A percentile compares a stretch with the other conserved stretches of the same genome.
Conservation (phyloP, 1,140 invertebrate genomes). For the Plodia interpunctella region DNA sequence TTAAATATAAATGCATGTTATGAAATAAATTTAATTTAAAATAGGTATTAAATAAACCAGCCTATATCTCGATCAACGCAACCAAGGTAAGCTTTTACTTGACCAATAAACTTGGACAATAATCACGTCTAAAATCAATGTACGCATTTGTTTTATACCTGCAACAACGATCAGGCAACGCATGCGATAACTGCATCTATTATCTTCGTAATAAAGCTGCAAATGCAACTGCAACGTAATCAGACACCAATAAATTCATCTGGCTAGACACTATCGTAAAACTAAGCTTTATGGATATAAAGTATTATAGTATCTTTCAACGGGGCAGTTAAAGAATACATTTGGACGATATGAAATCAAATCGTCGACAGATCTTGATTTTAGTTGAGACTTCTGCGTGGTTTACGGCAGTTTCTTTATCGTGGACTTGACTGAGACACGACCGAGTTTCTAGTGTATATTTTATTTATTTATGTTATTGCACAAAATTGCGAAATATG, state of each 20-base stretch:
- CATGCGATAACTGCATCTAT: constrained; percentile 18
- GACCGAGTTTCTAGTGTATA: too few species aligned
- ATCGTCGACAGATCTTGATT: not conserved
- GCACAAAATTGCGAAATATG: too few species aligned
- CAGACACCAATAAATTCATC: constrained; percentile 34
- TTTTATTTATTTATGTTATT: too few species aligned
- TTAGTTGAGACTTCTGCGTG: not conserved
- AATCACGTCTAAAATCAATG: constrained; percentile 1
- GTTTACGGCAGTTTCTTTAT: too few species aligned
- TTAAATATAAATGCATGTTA: too few species aligned
- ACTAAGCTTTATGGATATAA: constrained; percentile 37
- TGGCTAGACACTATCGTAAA: constrained; percentile 48
- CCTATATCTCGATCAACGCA: not conserved
- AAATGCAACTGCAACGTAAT: constrained; percentile 20
- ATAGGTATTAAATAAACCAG: too few species aligned
- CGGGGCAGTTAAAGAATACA: constrained; percentile 24
- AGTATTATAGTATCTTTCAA: constrained; percentile 39
- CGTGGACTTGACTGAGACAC: too few species aligned
- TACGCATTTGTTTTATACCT: not conserved
- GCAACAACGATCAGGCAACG: not conserved
- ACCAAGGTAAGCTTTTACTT: not conserved
- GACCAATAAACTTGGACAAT: constrained; percentile 14
- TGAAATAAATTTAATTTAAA: too few species aligned
- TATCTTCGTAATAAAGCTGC: constrained; percentile 11
- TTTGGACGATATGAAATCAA: constrained; percentile 12